These are phyloP conservation scores for Ostrea edulis DNA, from an alignment of 1,140 invertebrate genomes.

Conservation along the genomic window DNA sequence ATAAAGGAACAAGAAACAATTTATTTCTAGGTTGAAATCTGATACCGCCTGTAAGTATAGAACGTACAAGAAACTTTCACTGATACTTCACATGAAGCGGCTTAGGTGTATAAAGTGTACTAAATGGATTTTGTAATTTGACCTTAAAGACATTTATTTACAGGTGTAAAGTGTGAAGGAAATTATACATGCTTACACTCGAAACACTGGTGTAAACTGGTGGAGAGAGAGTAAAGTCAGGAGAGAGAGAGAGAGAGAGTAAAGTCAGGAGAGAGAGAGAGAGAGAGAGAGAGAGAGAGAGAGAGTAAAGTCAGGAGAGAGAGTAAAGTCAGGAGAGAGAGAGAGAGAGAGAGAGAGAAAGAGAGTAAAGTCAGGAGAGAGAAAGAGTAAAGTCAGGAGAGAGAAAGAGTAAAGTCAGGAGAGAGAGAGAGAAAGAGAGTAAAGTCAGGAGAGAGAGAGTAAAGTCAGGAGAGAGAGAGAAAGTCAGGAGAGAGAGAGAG, in stretches of 20 bases:
- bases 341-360: no score
- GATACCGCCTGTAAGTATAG: no score
- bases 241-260: slow-evolving; percentile 9
- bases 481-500: not conserved
- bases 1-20: no score
- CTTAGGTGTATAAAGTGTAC: no score
- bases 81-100: no score
- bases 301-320: not conserved
- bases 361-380: not conserved
- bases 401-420: no score
- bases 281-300: not conserved
- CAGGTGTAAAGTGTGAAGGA: not conserved
- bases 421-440: slow-evolving; percentile 2
- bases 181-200: not conserved
- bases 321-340: slow-evolving; percentile 1
- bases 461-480: not conserved
- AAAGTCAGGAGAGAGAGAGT: slow-evolving; percentile 3
- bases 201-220: not conserved
- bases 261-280: slow-evolving; percentile 5
- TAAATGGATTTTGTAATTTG: no score
- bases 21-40: no score
- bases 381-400: no score
- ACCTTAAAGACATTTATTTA: no score
- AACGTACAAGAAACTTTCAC: no score
- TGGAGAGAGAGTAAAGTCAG: no score